These are phyloP conservation scores for Crematogaster levior DNA, from an alignment of 2,888 invertebrate species.

Conservation along the genomic window DNA sequence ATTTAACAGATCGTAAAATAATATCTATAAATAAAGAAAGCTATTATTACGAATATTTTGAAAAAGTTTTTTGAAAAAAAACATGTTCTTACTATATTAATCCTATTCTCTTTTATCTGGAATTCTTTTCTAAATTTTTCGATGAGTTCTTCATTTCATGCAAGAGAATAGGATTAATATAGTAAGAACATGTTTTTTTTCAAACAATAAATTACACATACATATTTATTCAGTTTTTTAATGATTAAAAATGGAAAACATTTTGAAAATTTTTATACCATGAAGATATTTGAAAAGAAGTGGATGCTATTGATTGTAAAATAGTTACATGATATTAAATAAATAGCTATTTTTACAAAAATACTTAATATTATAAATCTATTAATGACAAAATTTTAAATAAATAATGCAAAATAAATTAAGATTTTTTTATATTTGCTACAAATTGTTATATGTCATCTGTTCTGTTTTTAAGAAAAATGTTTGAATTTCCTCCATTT, in stretches of 20 bases:
- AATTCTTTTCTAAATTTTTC: neutral
- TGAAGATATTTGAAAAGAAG: neutral
- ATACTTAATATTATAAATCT: neutral
- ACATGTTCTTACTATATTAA: too few species aligned
- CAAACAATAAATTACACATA: neutral
- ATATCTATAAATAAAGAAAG: neutral
- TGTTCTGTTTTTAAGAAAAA: neutral
- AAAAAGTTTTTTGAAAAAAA: too few species aligned
- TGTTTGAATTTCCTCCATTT: neutral
- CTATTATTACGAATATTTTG: neutral
- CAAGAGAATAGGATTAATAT: neutral
- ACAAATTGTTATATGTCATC: neutral
- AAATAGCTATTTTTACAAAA: neutral
- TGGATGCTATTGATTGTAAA: neutral
- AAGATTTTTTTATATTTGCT: neutral
- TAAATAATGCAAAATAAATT: neutral
- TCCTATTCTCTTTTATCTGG: too few species aligned
- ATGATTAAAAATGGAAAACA: neutral
- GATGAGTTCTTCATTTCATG: neutral
- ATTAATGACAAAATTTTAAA: neutral
- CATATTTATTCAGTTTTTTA: too few species aligned
- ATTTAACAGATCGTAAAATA: neutral
- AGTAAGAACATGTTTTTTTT: neutral
- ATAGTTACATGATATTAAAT: neutral
- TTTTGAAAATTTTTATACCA: neutral